A percentile compares a stretch with the other conserved stretches of the same genome.
These are phyloP conservation scores for Morinoia aosen DNA, from an alignment of 2,888 invertebrate genomes.

Conservation along the genomic window DNA sequence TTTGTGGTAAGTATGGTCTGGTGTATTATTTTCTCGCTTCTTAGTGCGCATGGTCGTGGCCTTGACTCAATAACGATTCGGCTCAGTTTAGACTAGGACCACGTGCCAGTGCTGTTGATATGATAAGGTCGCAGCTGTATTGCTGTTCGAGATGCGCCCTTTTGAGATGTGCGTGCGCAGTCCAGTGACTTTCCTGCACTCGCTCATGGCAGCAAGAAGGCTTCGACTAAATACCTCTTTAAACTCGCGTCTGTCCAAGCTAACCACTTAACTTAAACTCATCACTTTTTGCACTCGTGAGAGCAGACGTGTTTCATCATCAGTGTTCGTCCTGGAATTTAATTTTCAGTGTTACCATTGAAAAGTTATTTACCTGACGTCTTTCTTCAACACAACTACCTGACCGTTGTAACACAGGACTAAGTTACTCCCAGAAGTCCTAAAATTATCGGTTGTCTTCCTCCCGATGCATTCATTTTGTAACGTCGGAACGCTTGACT, in stretches of 20 bases:
- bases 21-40: background rate
- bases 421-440: background rate
- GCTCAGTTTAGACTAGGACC: background rate
- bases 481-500: background rate
- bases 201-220: background rate
- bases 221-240: background rate
- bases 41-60: background rate
- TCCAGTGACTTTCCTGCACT: background rate
- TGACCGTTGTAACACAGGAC: background rate
- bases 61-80: background rate
- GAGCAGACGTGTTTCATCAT: background rate
- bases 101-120: background rate
- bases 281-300: background rate
- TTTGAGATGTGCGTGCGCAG: no score
- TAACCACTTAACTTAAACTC: no score
- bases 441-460: background rate
- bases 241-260: background rate
- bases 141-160: no score
- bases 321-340: background rate
- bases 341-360: background rate
- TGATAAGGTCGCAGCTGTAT: background rate
- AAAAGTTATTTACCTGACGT: background rate
- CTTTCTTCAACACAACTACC: background rate
- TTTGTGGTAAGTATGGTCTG: background rate
- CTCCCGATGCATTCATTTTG: background rate